Evolutionary conservation across 2,113 vertebrate species (phyloP).

Genomic region (Erpornis zantholeuca): DNA sequence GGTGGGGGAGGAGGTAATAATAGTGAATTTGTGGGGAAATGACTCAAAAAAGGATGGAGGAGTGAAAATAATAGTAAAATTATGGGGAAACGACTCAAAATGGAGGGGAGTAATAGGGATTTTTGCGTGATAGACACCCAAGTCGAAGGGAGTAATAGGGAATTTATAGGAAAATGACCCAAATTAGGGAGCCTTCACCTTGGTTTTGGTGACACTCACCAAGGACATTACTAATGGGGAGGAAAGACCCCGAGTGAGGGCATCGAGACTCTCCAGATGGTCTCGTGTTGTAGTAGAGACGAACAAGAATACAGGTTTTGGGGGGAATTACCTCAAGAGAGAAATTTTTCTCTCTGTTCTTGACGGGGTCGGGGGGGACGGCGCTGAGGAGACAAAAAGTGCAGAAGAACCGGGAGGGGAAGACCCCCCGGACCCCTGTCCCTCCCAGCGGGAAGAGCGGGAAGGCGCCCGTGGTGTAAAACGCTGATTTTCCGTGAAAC

Average conservation of each 20-base stretch:
- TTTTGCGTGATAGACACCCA: no score
- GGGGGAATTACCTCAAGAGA: neutral
- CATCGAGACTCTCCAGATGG: no score
- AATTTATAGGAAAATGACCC: neutral
- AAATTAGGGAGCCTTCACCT: no score
- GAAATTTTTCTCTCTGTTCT: neutral
- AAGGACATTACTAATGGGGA: no score
- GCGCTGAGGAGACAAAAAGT: neutral
- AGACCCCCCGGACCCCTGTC: no score
- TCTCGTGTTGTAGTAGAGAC: no score
- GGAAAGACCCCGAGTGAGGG: neutral
- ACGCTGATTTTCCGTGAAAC: neutral
- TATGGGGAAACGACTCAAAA: neutral
- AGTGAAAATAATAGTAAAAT: neutral
- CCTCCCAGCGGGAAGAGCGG: neutral
- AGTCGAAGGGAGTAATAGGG: neutral
- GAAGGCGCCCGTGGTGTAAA: neutral
- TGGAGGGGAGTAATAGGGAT: neutral
- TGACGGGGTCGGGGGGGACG: no score
- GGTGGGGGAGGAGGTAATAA: neutral
- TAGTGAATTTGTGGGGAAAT: neutral
- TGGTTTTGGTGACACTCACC: neutral
- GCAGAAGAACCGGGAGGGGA: accelerated
- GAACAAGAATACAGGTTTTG: neutral
- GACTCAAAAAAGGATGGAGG: neutral